These are phyloP conservation scores for Heptranchias perlo DNA, from an alignment of 2,113 vertebrate species.

Conservation along the genomic window DNA sequence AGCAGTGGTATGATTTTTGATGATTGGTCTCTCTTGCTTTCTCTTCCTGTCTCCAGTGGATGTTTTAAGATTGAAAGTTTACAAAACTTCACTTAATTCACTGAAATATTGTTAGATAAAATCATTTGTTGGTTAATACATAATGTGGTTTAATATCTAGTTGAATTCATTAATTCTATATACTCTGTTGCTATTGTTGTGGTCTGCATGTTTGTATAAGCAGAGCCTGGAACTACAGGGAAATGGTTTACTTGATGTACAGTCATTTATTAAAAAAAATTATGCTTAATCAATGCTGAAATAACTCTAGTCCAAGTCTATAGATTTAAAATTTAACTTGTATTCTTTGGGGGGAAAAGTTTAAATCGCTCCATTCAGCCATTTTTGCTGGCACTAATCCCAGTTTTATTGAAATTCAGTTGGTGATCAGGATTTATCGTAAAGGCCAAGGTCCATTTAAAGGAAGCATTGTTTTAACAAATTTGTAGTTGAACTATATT, in stretches of 20 bases:
- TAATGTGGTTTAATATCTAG: conserved; percentile 7
- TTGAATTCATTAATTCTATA: background rate
- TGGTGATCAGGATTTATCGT: background rate
- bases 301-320: background rate
- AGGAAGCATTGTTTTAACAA: background rate
- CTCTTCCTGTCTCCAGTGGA: background rate
- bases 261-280: background rate
- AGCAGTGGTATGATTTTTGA: background rate
- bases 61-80: background rate
- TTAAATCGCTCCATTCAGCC: background rate
- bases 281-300: background rate
- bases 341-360: background rate
- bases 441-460: conserved; percentile 13
- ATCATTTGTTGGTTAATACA: conserved; percentile 20
- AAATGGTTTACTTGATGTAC: background rate
- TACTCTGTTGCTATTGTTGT: background rate
- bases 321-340: conserved; percentile 2
- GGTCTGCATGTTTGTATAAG: background rate
- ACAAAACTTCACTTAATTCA: background rate
- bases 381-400: background rate
- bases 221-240: background rate
- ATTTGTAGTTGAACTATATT: background rate
- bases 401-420: background rate
- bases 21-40: background rate
- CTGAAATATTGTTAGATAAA: background rate